phyloP scores from a whole-genome alignment of 2,888 invertebrate species.

The Miltochrista miniata region DNA sequence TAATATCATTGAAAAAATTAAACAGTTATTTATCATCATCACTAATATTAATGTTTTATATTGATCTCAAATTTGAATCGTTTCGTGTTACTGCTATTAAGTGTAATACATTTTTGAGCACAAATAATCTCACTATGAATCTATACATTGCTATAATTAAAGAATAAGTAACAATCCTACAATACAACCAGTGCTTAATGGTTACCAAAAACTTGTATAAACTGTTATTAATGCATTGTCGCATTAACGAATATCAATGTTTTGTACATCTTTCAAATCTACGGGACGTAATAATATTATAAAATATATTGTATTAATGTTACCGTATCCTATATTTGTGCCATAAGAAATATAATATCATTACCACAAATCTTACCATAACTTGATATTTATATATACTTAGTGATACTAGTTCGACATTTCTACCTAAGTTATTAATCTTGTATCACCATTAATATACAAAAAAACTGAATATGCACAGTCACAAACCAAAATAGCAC shows the following conservation, averaged over 20 bases:
- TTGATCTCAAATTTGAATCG: too few relatives aligned
- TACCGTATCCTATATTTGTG: conserved; percentile 36
- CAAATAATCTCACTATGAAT: conserved; percentile 6
- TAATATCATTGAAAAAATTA: too few relatives aligned
- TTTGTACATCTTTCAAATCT: conserved; percentile 25
- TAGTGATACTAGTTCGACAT: conserved; percentile 20
- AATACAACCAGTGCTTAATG: neutral
- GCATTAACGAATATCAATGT: conserved; percentile 6
- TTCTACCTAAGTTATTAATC: conserved; percentile 16
- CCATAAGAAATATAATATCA: conserved; percentile 26
- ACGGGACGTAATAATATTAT: conserved; percentile 33
- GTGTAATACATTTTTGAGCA: conserved; percentile 3
- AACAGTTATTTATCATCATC: too few relatives aligned
- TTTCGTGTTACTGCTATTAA: conserved; percentile 28
- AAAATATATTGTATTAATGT: conserved; percentile 29
- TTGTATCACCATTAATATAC: too few relatives aligned
- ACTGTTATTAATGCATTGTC: neutral
- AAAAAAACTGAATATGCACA: too few relatives aligned
- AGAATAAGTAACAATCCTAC: conserved; percentile 12
- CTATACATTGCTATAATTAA: conserved; percentile 6
- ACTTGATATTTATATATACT: conserved; percentile 21
- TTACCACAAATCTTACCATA: conserved; percentile 18
- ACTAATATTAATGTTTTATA: too few relatives aligned
- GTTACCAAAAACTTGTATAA: conserved; percentile 6
- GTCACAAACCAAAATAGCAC: too few relatives aligned